Evolutionary conservation across 2,888 invertebrate genomes (phyloP), one percentile per base, ranked within the genome.

Genomic region (Halictus ligatus): DNA sequence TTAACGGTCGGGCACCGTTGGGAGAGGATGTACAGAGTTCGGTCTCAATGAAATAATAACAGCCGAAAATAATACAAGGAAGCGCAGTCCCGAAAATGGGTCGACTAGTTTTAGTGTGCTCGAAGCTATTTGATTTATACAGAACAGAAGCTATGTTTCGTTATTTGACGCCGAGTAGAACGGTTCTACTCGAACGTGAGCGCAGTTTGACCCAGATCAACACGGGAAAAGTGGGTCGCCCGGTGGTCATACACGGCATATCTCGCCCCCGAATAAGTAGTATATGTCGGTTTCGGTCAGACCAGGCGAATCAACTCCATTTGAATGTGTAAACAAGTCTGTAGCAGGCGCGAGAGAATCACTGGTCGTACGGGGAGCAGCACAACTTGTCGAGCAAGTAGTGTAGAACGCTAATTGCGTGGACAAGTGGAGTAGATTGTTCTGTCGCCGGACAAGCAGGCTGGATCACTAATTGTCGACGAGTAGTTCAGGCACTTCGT

Each of bases 1-100:
- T 83, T 83, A 80, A 60, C 71, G 75, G n/a, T 43, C 48, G 50
- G 75, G 60, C 72, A 72, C 15, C 71, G 50, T 58, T 25, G 54
- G 35, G 50, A 50, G 50, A n/a, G 35, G 50, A 78, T 15, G 67
- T 67, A 73, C 29, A 18, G 48, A 60, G 46, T 29, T 64, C 21
- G 64, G 60, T 40, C 69, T n/a, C 40, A 69, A 77, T 67, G 67
- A 46, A 43, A 69, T 74, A 73, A 69, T 64, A 58, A 64, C n/a
- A 25, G 67, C 54, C 43, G 74, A 67, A 60, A 78, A 69, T 77
- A 75, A 12, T 21, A 73, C 35, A 15, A 25, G 35, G 35, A 21
- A 15, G 40, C 72, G 46, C 25, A 25, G 46, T 21, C 54, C 29
- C 25, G 43, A 13, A 73, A 48, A 67, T 67, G 29, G 67, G 35